A percentile compares a stretch with the other conserved stretches of the same genome.
These are phyloP conservation scores for Oenanthe melanoleuca DNA, from an alignment of 2,113 vertebrate species.

Conservation along the genomic window DNA sequence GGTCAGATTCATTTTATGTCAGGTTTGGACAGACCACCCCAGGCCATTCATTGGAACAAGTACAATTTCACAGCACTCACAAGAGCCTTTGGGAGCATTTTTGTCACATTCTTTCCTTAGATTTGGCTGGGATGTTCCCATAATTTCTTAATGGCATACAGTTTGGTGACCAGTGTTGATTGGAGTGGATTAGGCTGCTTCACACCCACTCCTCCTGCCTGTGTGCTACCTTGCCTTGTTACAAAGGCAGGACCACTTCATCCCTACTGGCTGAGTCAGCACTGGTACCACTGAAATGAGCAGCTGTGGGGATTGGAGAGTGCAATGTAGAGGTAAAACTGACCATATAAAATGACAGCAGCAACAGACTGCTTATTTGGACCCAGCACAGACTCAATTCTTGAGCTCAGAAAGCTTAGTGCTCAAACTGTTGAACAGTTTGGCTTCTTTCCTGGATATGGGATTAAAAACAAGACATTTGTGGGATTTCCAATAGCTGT, in stretches of 20 bases:
- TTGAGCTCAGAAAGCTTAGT: background rate
- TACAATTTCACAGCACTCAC: background rate
- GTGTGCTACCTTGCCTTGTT: rapidly evolving
- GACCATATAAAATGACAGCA: background rate
- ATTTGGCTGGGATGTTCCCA: background rate
- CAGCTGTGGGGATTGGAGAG: background rate
- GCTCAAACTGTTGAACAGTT: background rate
- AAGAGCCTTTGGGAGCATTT: background rate
- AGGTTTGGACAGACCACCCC: background rate
- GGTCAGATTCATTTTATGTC: conserved; percentile 24
- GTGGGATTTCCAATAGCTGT: background rate
- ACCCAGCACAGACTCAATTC: background rate
- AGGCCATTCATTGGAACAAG: conserved; percentile 7
- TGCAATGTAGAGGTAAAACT: background rate
- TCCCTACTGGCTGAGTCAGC: background rate
- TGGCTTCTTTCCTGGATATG: background rate
- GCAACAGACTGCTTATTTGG: conserved; percentile 6
- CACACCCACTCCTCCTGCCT: background rate
- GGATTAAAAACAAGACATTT: background rate
- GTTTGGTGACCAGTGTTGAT: background rate
- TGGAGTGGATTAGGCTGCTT: background rate
- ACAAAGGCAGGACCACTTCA: background rate
- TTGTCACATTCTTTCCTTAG: background rate
- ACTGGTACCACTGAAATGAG: background rate
- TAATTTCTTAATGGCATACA: background rate